Base-by-base conservation (phyloP, 1,140 invertebrate species). In the Drosophila sechellia region DNA sequence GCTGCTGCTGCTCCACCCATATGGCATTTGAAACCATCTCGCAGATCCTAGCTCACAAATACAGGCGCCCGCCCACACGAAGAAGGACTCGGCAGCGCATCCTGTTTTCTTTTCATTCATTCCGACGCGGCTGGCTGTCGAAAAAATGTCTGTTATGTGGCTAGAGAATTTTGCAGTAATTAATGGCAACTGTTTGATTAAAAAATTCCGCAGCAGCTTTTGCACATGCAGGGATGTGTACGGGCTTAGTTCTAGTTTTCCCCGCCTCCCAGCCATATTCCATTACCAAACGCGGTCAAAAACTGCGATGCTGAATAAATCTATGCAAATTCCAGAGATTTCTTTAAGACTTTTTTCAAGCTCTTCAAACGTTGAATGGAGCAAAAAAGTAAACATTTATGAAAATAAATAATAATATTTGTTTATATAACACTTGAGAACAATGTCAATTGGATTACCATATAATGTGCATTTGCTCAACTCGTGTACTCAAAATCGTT, bases 111-210 rank as follows among this genome's bases (percentile, higher is more conserved):
- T 66, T 83, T 83, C 79, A 87, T 89, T 87, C 84, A 84, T 89
- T 89, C 60, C 46, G 76, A 64, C 31, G 54, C 31, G 54, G 46
- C 66, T 55, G 64, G 65, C 60, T 75, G 79, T 78, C 64, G 65
- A 89, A 90, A 89, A 90, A 89, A 81, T 90, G 85, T 89, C 85
- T 90, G 85, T 78, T 84, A 90, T 89, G 80, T 85, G 85, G 85
- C 85, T 90, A 70, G 61, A 87, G 85, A 90, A 90, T 90, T 90
- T 84, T 74, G 84, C 80, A 89, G 85, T 89, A 89, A 89, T 89
- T 89, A 89, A 89, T 89, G 80, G 85, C 80, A 90, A 90, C 81
- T 89, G 85, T 90, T 89, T 89, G 85, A 89, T 89, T 89, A 89
- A 89, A 89, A 87, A 89, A 89, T 89, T 89, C 85, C 84, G 81